These are phyloP conservation scores for Hydrotaea cyrtoneurina DNA, from an alignment of 2,888 invertebrate genomes.

Conservation along the genomic window DNA sequence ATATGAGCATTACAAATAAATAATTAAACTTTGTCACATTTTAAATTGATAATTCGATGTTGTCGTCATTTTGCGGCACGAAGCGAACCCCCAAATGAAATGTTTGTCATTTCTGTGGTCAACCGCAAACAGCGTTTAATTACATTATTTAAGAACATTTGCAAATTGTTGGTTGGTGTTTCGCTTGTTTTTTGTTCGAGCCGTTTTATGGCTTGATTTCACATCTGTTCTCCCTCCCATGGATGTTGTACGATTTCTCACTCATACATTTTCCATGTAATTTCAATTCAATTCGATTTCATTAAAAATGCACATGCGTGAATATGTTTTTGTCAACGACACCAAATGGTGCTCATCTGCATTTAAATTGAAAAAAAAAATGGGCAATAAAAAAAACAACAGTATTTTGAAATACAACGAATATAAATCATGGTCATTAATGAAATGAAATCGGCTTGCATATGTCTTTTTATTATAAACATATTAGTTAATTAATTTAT, in stretches of 20 bases:
- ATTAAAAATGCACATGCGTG: constrained; percentile 61
- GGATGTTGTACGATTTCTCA: constrained; percentile 14
- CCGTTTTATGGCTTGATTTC: no score
- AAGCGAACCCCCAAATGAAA: not conserved
- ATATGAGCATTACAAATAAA: not conserved
- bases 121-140: constrained; percentile 63
- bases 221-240: constrained; percentile 27
- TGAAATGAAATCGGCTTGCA: not conserved
- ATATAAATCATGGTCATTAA: not conserved
- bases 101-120: constrained; percentile 60
- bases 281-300: constrained; percentile 48
- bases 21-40: constrained; percentile 19
- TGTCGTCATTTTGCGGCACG: not conserved
- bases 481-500: constrained; percentile 23
- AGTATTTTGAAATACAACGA: not conserved
- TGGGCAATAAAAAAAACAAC: not conserved
- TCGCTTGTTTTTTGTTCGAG: no score
- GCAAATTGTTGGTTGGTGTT: not conserved
- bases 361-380: constrained; percentile 43
- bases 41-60: not conserved
- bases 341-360: constrained; percentile 42
- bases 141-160: constrained; percentile 38
- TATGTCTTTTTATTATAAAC: not conserved
- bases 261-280: constrained; percentile 16
- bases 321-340: constrained; percentile 35